Base-by-base conservation (phyloP, 2,888 invertebrate genomes). In the Geotrupes spiniger region DNA sequence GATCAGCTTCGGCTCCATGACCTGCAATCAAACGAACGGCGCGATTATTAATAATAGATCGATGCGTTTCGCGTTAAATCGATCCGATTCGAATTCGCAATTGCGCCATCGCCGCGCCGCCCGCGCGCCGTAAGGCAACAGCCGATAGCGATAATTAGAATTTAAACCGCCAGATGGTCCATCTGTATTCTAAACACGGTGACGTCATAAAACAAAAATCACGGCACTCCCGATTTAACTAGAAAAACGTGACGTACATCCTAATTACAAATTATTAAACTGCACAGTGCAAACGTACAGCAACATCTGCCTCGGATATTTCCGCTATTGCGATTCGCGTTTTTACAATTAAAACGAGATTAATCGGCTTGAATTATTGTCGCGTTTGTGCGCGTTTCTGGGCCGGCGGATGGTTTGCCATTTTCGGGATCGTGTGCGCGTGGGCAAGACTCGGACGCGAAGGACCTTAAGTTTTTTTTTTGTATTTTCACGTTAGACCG, bases 1-100 rank as follows among this genome's bases (percentile, higher is more conserved):
- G 63, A 81, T 79, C 55, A 78, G 68, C 70, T 81, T 81, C 44
- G 79, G 78, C 70, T 81, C 81, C 74, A 81, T 78, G 63, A 74
- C 77, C 80, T 79, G 70, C 29, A 68, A 70, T 21, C 21, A 21
- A 21, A 21, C 6, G 6, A 21, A 21, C 21, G 6, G 6, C 6
- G 6, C n/a, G n/a, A n/a, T n/a, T n/a, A n/a, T n/a, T 21, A 21
- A 4, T 21, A 21, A 21, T 21, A 21, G 21, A 21, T 21, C 21
- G 21, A 21, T 21, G 21, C 21, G 21, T 6, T 21, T 21, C 6
- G 21, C 21, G 21, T 21, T 21, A 21, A 21, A 21, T 21, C 21
- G 21, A 21, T 21, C 6, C 21, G 21, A 21, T 21, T 21, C 6
- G 21, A 21, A 21, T 21, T 21, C 21, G 6, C 21, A 21, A 21